A percentile compares a stretch with the other conserved stretches of the same genome.
Evolutionary conservation across 2,888 invertebrate species (phyloP).

Genomic region (Eupithecia abbreviata): DNA sequence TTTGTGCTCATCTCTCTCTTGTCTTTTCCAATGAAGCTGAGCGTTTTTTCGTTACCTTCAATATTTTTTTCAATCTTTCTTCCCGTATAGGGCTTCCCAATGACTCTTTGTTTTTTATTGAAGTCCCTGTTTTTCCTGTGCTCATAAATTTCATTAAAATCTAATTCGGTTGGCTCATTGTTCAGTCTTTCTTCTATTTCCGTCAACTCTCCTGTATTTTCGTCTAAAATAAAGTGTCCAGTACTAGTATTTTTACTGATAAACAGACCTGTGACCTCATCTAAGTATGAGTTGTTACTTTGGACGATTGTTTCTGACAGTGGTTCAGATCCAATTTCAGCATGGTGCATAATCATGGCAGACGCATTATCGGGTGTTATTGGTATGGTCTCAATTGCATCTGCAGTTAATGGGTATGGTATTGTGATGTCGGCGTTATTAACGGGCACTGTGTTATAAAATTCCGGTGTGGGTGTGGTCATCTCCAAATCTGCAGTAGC

Average conservation of each 20-base stretch:
- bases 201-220: too few relatives aligned
- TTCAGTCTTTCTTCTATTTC: too few relatives aligned
- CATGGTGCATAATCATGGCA: conserved; percentile 9
- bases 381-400: conserved; percentile 11
- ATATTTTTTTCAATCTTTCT: neutral
- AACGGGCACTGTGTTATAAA: conserved; percentile 10
- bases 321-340: conserved; percentile 11
- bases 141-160: neutral
- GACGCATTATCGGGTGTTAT: neutral
- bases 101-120: neutral
- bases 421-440: conserved; percentile 14
- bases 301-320: conserved; percentile 13
- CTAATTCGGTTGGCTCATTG: too few relatives aligned
- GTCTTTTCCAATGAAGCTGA: conserved; percentile 9
- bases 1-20: conserved; percentile 7
- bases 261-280: conserved; percentile 6
- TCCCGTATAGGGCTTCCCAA: neutral
- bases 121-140: neutral
- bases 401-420: conserved; percentile 14
- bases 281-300: conserved; percentile 14
- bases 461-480: too few relatives aligned
- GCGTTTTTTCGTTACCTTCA: conserved; percentile 8
- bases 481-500: too few relatives aligned
- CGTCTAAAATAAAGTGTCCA: too few relatives aligned
- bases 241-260: too few relatives aligned